A percentile compares a stretch with the other conserved stretches of the same genome.
These are phyloP conservation scores for Pycnomerus fuliginosus DNA, from an alignment of 2,888 invertebrate species.

Conservation along the genomic window DNA sequence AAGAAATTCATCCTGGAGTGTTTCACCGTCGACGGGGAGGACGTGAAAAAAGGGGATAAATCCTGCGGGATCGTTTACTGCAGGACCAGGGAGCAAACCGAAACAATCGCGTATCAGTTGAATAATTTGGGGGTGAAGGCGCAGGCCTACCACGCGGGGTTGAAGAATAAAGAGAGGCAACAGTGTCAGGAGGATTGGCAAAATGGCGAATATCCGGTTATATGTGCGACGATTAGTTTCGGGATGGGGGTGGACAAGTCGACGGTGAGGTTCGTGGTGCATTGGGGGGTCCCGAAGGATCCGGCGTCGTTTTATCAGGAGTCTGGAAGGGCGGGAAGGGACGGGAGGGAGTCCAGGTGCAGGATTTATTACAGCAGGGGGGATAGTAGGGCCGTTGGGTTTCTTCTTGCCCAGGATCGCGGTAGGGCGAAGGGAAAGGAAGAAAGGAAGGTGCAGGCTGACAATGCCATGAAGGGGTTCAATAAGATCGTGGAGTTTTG, in stretches of 20 bases:
- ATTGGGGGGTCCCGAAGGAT: constrained; percentile 95
- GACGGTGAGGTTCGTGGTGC: constrained; percentile 90
- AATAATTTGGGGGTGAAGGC: constrained; percentile 72
- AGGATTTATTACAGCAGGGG: constrained; percentile 85
- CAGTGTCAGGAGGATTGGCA: constrained; percentile 92
- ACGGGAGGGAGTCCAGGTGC: constrained; percentile 85
- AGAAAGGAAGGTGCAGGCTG: constrained; percentile 57
- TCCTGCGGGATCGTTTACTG: constrained; percentile 76
- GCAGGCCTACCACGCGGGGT: constrained; percentile 87
- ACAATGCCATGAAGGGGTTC: constrained; percentile 74
- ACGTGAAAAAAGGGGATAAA: constrained; percentile 35
- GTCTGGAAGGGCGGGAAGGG: constrained; percentile 94
- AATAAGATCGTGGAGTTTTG: constrained; percentile 83
- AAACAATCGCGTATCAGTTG: constrained; percentile 76
- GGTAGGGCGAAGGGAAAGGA: constrained; percentile 56
- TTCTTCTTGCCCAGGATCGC: constrained; percentile 73
- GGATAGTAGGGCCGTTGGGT: constrained; percentile 81
- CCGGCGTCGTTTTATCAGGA: constrained; percentile 97
- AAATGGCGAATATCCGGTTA: constrained; percentile 81
- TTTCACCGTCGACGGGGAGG: constrained; percentile 61
- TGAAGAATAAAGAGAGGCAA: constrained; percentile 71
- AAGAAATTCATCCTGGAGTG: constrained; percentile 70
- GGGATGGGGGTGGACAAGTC: constrained; percentile 99
- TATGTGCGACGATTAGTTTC: constrained; percentile 96
- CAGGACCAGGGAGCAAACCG: constrained; percentile 88